Evolutionary conservation across 2,113 vertebrate species (phyloP), one percentile per base, ranked within the genome.

Genomic region (Leiothrix lutea): DNA sequence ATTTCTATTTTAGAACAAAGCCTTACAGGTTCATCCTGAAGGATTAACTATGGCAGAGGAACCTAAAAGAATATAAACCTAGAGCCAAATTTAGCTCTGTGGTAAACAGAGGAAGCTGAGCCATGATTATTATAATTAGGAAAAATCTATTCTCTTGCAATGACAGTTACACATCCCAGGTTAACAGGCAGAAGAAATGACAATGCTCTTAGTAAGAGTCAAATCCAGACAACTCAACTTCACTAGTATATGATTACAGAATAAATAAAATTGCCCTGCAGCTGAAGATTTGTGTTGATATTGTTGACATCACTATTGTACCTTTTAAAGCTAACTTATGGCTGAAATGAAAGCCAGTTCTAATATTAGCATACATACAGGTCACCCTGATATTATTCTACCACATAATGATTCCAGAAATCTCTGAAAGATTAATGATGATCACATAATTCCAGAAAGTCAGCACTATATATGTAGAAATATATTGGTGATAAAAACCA

Each of bases 401-500:
- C 71, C 60, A 92, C 58, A 95, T 95, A 97, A 98, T 81, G 94
- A 97, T 95, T 96, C 92, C 82, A 95, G 96, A 98, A 96, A 97
- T 96, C 92, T 96, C 86, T 78, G 75, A 85, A 87, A 95, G 96
- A 98, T 98, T 97, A 98, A 98, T 95, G 94, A 90, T 94, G 96
- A 98, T 97, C 96, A 97, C 95, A 94, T 97, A 97, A 98, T 98
- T 98, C 80, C 90, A 96, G 93, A 97, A 98, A 97, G 95, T 96
- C 92, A 86, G 94, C 81, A 97, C 94, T 98, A 94, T 97, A 95
- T 96, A 97, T 97, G 97, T 98, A 98, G 96, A 98, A 97, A 97
- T 97, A 98, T 97, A 98, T 98, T 97, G 91, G 96, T 95, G 98
- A 97, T 98, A 98, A 98, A 98, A 98, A 42, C 82, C 96, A 98